Evolutionary conservation across 2,888 invertebrate genomes (phyloP), one percentile per base, ranked within the genome.

Genomic region (Tipula unca): DNA sequence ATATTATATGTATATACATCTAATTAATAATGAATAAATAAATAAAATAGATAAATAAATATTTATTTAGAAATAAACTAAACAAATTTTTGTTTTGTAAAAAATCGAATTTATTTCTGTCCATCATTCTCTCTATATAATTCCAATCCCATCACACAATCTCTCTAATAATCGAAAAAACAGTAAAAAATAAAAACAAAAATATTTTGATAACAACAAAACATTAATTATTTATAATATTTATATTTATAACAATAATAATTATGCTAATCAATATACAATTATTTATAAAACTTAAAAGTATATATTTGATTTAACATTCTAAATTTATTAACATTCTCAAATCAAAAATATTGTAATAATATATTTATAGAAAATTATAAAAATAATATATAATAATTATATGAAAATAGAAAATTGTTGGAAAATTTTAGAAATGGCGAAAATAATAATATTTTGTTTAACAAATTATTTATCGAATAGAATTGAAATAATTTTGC

Each of bases 261-360:
- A 54, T 54, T 54, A 54, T 54, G 0, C 3, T 54, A 54, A 54
- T 54, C 17, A 54, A 20, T 69, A 25, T 69, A 69, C 69, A 69
- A 69, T 69, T 69, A 69, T 69, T 69, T 69, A 69, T 69, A 69
- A 69, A 69, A 69, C 69, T 69, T 69, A 69, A 25, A 69, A 69
- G 8, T 25, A 10, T 10, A 10, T 25, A 17, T 69, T 69, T 69
- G 0, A 25, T 69, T 25, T 69, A 69, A 69, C 69, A 69, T 69
- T 69, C 69, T 69, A n/a, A n/a, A n/a, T n/a, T n/a, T n/a, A 10
- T 69, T 48, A 69, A 69, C 69, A 69, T 69, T 69, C 69, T 69
- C 69, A 69, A 69, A 69, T 25, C 13, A 69, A 69, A 48, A 69
- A 25, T 25, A 69, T 8, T 69, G n/a, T 69, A 25, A 69, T 25